Evolutionary conservation across 1,140 invertebrate genomes (phyloP).

Genomic region (Trichoplusia ni): DNA sequence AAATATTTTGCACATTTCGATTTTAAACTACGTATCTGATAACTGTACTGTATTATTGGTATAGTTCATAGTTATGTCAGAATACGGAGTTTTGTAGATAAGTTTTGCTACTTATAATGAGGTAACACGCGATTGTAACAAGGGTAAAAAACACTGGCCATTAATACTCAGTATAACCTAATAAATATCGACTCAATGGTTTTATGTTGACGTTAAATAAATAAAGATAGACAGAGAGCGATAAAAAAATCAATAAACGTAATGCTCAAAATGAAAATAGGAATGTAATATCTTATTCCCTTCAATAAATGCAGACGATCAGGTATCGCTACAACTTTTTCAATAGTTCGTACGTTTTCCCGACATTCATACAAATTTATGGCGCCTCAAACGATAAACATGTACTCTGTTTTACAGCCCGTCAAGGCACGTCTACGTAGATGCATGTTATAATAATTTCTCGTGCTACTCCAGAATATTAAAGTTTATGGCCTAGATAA

Average conservation of each 20-base stretch:
- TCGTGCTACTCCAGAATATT: neutral
- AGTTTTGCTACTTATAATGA: too few relatives aligned
- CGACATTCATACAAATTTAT: slow-evolving; percentile 22
- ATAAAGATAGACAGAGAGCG: too few relatives aligned
- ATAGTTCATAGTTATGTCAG: too few relatives aligned
- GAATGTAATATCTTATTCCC: neutral
- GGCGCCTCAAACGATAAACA: slow-evolving; percentile 3
- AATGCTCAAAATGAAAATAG: too few relatives aligned
- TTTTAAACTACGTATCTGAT: neutral
- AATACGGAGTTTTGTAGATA: too few relatives aligned
- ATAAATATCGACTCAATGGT: too few relatives aligned
- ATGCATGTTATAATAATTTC: slow-evolving; percentile 4
- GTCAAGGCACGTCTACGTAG: slow-evolving; percentile 2
- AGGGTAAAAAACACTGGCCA: too few relatives aligned
- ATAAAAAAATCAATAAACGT: too few relatives aligned
- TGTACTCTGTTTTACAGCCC: slow-evolving; percentile 4
- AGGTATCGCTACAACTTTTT: neutral
- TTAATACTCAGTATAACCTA: too few relatives aligned
- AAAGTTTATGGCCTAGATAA: slow-evolving; percentile 7
- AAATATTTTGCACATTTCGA: neutral
- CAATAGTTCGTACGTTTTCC: neutral
- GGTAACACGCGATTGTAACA: too few relatives aligned
- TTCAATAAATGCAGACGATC: neutral
- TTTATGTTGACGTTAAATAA: too few relatives aligned
- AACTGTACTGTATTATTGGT: too few relatives aligned